These are phyloP conservation scores for Adrianichthys oophorus DNA, from an alignment of 2,797 vertebrate genomes.

Conservation along the genomic window DNA sequence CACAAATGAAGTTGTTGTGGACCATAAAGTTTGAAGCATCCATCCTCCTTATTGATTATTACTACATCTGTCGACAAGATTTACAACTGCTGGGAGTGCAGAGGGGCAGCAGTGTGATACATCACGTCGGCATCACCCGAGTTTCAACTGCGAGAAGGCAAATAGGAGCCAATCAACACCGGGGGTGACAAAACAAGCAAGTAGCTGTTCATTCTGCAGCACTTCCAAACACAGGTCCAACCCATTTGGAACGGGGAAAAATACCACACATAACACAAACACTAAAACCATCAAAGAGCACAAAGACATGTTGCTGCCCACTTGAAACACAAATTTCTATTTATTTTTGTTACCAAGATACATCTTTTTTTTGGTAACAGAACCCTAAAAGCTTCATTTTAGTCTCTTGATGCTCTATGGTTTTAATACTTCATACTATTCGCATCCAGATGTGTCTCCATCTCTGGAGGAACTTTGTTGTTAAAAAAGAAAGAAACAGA, in stretches of 20 bases:
- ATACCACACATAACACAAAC: constrained; percentile 41
- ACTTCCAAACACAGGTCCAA: constrained; percentile 23
- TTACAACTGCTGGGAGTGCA: background rate
- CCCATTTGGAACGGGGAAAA: constrained; percentile 39
- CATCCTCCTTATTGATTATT: background rate
- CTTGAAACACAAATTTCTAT: constrained; percentile 11
- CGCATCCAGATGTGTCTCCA: too few species aligned
- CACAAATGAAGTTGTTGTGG: background rate
- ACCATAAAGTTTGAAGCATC: background rate
- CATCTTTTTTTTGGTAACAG: background rate
- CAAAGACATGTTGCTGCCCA: constrained; percentile 16
- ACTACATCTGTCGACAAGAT: background rate
- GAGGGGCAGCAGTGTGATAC: background rate
- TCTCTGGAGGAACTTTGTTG: constrained; percentile 1
- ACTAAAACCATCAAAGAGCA: constrained; percentile 26
- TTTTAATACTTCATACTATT: too few species aligned
- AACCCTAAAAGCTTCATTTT: background rate
- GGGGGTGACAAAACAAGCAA: constrained; percentile 47
- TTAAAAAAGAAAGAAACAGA: background rate
- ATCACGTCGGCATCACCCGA: constrained; percentile 17
- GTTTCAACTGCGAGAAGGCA: constrained; percentile 46
- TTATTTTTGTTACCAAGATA: background rate
- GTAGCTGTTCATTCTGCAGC: constrained; percentile 40
- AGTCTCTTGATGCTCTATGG: background rate
- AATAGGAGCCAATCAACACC: constrained; percentile 39